phyloP scores from a whole-genome alignment of 2,888 invertebrate genomes.

The Tortricodes alternella region DNA sequence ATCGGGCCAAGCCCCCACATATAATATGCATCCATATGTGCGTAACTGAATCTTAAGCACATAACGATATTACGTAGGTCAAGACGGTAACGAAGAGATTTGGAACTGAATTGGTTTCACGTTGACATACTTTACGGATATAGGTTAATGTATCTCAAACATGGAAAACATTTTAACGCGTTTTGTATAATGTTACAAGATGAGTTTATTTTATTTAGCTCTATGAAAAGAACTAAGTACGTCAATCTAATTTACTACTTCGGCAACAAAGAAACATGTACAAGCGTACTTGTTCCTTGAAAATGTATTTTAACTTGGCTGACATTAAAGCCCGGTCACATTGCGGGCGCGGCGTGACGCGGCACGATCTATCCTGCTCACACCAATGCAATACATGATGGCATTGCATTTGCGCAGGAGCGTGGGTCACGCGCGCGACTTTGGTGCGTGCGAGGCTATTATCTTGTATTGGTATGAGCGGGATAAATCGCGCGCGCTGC shows the following conservation, averaged over 20 bases:
- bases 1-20: conserved; percentile 61
- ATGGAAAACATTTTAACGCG: neutral
- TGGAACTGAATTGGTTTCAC: conserved; percentile 10
- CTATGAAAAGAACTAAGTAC: conserved; percentile 3
- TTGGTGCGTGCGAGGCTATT: too few species aligned
- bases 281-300: neutral
- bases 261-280: conserved; percentile 2
- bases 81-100: conserved; percentile 29
- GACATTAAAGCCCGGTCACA: too few species aligned
- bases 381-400: too few species aligned
- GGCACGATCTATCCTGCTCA: too few species aligned
- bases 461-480: too few species aligned
- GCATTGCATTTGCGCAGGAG: too few species aligned
- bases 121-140: neutral
- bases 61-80: conserved; percentile 32
- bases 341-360: too few species aligned
- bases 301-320: neutral
- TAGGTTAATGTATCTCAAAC: neutral
- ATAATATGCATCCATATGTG: conserved; percentile 44
- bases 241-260: conserved; percentile 1
- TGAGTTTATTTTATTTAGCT: neutral
- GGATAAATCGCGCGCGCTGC: too few species aligned
- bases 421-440: too few species aligned
- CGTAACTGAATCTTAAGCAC: conserved; percentile 40
- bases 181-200: neutral